Base-by-base conservation (phyloP, 2,888 invertebrate species). In the Cylloceria caligata region DNA sequence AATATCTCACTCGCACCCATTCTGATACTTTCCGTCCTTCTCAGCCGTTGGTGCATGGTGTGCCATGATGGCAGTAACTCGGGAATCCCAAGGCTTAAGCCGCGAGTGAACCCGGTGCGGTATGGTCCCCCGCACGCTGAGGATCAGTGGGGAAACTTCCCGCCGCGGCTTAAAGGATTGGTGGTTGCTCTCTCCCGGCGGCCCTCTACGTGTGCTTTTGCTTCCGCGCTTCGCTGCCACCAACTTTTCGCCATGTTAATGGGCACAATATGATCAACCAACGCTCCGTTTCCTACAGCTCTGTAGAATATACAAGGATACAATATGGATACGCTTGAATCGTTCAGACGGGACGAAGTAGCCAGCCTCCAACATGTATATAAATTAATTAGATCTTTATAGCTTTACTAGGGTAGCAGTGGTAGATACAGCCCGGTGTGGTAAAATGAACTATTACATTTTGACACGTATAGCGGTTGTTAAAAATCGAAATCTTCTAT, bases 121-220 rank as follows among this genome's bases (percentile, higher is more conserved):
- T 79, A 42, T 24, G 39, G 45, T 72, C 47, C 57, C 62, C 76
- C 75, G 75, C 74, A 80, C 82, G 80, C 78, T 88, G 91, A 91
- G 92, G 92, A 92, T 92, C 92, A 92, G 92, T 90, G 92, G 91
- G n/a, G 89, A 92, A 92, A 92, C 90, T 92, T 92, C 90, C 91
- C 90, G 91, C 90, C 91, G 86, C 89, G 92, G 92, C 92, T 92
- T 92, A 92, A 92, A 90, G 92, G 92, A 91, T 92, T 92, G 91
- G 91, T 87, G 92, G 91, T 91, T 91, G 91, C 91, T 90, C 89
- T 90, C 88, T 88, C 88, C 88, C 86, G n/a, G 88, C 88, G 69
- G 57, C 52, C 55, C 68, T 76, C 42, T 45, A 42, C 76, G 79
- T 75, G 79, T 78, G 79, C 75, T 81, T 76, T 81, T 52, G 89